These are phyloP conservation scores for Neolamprologus tretocephalus DNA, from an alignment of 2,113 vertebrate species.

Conservation along the genomic window DNA sequence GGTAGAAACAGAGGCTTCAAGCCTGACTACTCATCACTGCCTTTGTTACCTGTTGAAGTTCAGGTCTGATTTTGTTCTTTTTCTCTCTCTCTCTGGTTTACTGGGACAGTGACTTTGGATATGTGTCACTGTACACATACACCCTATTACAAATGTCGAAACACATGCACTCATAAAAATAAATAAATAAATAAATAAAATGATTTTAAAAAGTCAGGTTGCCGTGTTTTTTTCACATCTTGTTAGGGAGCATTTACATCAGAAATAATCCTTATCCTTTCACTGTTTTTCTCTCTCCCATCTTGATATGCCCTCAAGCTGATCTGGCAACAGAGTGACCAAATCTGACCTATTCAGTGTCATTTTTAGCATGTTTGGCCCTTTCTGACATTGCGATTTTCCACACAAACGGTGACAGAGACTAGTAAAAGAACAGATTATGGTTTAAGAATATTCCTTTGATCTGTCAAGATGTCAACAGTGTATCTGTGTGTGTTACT, in stretches of 20 bases:
- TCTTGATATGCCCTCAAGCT: not conserved
- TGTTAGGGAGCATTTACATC: not conserved
- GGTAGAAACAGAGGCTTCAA: not conserved
- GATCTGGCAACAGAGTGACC: constrained; percentile 19
- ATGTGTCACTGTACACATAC: not conserved
- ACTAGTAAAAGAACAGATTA: constrained; percentile 17
- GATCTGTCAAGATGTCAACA: not conserved
- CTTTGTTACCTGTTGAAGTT: not conserved
- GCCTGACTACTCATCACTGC: not conserved
- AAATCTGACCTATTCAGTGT: constrained; percentile 26
- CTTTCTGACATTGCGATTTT: constrained; percentile 21
- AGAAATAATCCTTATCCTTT: not conserved
- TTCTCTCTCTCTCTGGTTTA: not conserved
- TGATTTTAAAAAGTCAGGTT: not conserved
- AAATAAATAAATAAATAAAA: not conserved
- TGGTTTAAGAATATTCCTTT: not conserved
- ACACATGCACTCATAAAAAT: not conserved
- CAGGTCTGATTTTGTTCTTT: not conserved
- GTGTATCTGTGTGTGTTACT: not conserved
- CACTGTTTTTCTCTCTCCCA: not conserved
- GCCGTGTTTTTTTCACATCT: not conserved
- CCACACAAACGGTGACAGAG: not conserved
- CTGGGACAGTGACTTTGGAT: not conserved
- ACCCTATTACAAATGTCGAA: not conserved
- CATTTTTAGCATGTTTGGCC: not conserved